Evolutionary conservation across 64 coral and sea anemone species (phyloP).

Genomic region (Anthopleura sola): DNA sequence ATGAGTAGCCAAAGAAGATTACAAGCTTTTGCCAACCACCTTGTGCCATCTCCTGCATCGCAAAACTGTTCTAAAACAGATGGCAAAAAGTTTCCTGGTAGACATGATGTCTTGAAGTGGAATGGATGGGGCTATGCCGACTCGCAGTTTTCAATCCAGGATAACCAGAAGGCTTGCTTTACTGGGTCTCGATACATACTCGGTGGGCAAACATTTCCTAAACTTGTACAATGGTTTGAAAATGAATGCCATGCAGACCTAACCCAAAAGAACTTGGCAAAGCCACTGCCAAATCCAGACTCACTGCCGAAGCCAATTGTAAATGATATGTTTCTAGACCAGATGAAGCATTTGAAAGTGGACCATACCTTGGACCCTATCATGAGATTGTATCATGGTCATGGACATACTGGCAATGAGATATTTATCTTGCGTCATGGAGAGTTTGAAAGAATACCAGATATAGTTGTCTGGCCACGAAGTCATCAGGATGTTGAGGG

Average conservation of each 20-base stretch:
- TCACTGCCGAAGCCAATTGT: conserved; percentile 63
- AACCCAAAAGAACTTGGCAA: conserved; percentile 45
- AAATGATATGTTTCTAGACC: conserved; percentile 70
- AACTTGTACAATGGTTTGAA: conserved; percentile 82
- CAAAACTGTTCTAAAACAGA: conserved; percentile 48
- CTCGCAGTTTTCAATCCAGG: conserved; percentile 69
- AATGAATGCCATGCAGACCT: conserved; percentile 71
- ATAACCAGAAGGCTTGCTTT: conserved; percentile 57
- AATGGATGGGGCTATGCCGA: conserved; percentile 97
- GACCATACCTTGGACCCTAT: conserved; percentile 77
- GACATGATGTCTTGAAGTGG: conserved; percentile 80
- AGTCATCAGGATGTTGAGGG: conserved; percentile 90
- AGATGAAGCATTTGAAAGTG: conserved; percentile 44
- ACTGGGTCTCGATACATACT: conserved; percentile 73
- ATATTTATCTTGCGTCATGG: conserved; percentile 95
- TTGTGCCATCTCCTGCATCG: neutral
- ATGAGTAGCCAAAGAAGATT: conserved; percentile 57
- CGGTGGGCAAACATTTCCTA: conserved; percentile 89
- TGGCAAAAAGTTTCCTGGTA: conserved; percentile 51
- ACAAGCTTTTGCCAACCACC: conserved; percentile 37
- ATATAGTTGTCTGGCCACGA: conserved; percentile 91
- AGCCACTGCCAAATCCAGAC: conserved; percentile 74
- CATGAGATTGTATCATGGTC: conserved; percentile 80
- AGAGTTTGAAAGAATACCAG: conserved; percentile 77
- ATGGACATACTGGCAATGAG: conserved; percentile 97